A percentile compares a stretch with the other conserved stretches of the same genome.
Conservation (phyloP, 37 sponge, comb jelly and placozoan genomes). For the Tethya wilhelma region DNA sequence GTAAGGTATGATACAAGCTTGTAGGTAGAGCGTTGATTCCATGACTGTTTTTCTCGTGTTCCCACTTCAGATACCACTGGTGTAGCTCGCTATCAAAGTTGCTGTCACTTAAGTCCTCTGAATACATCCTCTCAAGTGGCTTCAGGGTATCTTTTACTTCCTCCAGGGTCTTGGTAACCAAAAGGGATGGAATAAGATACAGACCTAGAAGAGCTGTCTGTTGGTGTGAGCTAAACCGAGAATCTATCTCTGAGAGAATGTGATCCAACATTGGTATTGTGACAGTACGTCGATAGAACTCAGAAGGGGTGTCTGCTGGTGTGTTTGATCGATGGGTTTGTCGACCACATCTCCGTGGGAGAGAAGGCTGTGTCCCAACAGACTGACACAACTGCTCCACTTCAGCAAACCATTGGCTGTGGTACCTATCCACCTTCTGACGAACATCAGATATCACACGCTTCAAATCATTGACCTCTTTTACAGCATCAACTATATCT, state of each 20-base stretch:
- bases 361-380: slow-evolving; percentile 16
- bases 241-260: slow-evolving; percentile 28
- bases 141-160: neutral
- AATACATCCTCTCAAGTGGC: slow-evolving; percentile 12
- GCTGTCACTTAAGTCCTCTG: slow-evolving; percentile 29
- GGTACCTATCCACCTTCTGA: slow-evolving; percentile 31
- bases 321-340: slow-evolving; percentile 26
- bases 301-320: slow-evolving; percentile 37
- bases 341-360: slow-evolving; percentile 41
- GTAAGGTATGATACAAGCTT: neutral
- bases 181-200: slow-evolving; percentile 13
- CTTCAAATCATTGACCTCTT: slow-evolving; percentile 51
- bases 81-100: slow-evolving; percentile 39
- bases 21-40: slow-evolving; percentile 10
- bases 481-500: slow-evolving; percentile 58
- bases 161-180: neutral
- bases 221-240: slow-evolving; percentile 36
- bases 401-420: slow-evolving; percentile 25
- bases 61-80: slow-evolving; percentile 37
- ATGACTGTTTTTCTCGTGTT: slow-evolving; percentile 13
- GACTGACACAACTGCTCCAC: slow-evolving; percentile 7
- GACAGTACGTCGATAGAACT: slow-evolving; percentile 17
- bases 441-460: slow-evolving; percentile 30
- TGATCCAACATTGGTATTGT: slow-evolving; percentile 43
- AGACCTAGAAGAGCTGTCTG: slow-evolving; percentile 41